These are phyloP conservation scores for Eristalis tenax DNA, from an alignment of 2,888 invertebrate species.

Conservation along the genomic window DNA sequence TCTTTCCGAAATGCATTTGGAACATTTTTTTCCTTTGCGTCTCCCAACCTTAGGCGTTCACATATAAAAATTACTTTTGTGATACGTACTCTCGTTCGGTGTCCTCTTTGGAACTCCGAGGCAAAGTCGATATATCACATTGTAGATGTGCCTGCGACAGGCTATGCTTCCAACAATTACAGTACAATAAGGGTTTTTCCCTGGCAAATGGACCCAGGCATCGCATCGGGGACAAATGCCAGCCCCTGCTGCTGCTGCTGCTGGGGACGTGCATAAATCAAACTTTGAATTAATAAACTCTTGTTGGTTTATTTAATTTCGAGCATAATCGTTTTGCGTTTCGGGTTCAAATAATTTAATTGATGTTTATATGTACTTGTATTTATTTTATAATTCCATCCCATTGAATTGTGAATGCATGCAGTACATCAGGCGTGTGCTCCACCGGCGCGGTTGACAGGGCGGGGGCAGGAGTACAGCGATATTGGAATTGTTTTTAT, in stretches of 20 bases:
- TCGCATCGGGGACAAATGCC: no score
- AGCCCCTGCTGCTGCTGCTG: not conserved
- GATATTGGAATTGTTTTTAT: not conserved
- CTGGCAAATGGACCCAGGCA: no score
- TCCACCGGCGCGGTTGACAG: not conserved
- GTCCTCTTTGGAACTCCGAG: slow-evolving; percentile 8
- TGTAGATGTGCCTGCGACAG: not conserved
- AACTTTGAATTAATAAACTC: slow-evolving; percentile 9
- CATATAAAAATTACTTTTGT: slow-evolving; percentile 59
- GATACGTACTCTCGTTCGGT: slow-evolving; percentile 29
- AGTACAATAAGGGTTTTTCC: not conserved
- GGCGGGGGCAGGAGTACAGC: not conserved
- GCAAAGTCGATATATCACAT: slow-evolving; percentile 27
- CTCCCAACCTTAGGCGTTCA: slow-evolving; percentile 31
- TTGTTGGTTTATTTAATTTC: not conserved
- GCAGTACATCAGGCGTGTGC: not conserved
- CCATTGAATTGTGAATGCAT: not conserved
- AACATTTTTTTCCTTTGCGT: not conserved
- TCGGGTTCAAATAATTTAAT: slow-evolving; percentile 32
- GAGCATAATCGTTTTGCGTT: slow-evolving; percentile 4
- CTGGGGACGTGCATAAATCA: slow-evolving; percentile 10
- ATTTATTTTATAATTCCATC: not conserved
- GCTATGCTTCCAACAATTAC: not conserved
- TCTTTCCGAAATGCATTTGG: slow-evolving; percentile 44
- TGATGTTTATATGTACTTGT: slow-evolving; percentile 35